Percentiles rank a stretch among this genome's conserved stretches.
phyloP scores from a whole-genome alignment of 2,888 invertebrate genomes.

The Suillia variegata region DNA sequence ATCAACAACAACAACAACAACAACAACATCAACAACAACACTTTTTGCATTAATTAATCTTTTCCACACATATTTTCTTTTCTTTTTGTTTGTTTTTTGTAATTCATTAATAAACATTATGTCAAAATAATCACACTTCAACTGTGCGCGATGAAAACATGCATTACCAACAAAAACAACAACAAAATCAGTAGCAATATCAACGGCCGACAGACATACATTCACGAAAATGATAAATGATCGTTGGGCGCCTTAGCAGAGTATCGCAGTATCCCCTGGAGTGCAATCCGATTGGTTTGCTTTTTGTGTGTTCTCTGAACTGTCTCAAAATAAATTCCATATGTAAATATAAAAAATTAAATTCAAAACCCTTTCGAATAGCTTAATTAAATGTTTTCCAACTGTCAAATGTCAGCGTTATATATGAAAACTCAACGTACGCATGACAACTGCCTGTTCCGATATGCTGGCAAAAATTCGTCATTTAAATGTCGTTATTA shows the following conservation, averaged over 20 bases:
- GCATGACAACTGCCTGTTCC: slow-evolving; percentile 4
- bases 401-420: slow-evolving; percentile 16
- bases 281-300: not conserved
- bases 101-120: slow-evolving; percentile 51
- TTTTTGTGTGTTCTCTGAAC: slow-evolving; percentile 14
- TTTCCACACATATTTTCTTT: not conserved
- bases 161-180: too few relatives aligned
- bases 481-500: slow-evolving; percentile 52
- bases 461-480: slow-evolving; percentile 17
- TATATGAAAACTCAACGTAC: slow-evolving; percentile 16
- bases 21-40: not conserved
- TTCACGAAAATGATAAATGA: slow-evolving; percentile 39
- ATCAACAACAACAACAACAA: too few relatives aligned
- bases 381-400: slow-evolving; percentile 33
- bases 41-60: not conserved
- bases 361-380: slow-evolving; percentile 31
- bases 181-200: too few relatives aligned
- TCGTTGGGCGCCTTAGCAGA: not conserved
- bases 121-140: slow-evolving; percentile 50
- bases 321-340: slow-evolving; percentile 11
- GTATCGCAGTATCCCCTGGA: too few relatives aligned
- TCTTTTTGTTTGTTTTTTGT: slow-evolving; percentile 7
- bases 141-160: slow-evolving; percentile 2
- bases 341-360: slow-evolving; percentile 11
- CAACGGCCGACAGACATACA: not conserved